Evolutionary conservation across 2,113 vertebrate species (phyloP).

Genomic region (Turnix velox): DNA sequence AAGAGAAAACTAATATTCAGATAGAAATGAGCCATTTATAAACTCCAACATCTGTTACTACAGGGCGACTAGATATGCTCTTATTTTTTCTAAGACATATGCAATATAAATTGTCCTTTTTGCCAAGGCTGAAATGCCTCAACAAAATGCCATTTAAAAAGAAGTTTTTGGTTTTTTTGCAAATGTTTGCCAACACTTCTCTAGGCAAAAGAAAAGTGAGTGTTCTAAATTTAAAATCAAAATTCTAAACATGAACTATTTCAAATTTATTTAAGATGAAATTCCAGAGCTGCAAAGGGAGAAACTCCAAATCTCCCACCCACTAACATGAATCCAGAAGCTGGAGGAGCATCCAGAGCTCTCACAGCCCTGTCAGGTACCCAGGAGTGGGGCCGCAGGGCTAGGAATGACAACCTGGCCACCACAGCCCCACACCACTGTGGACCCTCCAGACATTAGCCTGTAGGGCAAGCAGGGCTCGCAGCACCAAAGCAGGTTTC

Average conservation of each 20-base stretch:
- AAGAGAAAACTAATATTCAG: not conserved
- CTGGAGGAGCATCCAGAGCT: rapidly evolving
- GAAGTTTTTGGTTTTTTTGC: not conserved
- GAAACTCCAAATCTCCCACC: not conserved
- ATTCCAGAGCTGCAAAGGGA: not conserved
- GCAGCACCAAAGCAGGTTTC: not conserved
- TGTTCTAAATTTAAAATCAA: not conserved
- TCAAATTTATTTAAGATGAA: not conserved
- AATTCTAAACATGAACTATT: not conserved
- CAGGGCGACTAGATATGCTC: not conserved
- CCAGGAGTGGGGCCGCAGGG: not conserved
- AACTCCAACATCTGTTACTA: not conserved
- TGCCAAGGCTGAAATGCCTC: not conserved
- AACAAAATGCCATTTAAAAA: not conserved
- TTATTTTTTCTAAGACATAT: not conserved
- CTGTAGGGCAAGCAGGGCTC: rapidly evolving
- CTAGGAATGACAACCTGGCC: not conserved
- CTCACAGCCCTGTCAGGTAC: rapidly evolving
- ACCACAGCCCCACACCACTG: not conserved
- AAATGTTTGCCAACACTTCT: not conserved
- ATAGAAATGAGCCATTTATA: not conserved
- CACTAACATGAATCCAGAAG: not conserved
- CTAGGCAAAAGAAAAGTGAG: not conserved
- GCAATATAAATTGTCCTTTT: not conserved
- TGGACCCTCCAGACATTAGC: rapidly evolving